A percentile compares a stretch with the other conserved stretches of the same genome.
Evolutionary conservation across 2,113 vertebrate species (phyloP).

Genomic region (Hystrix brachyura): DNA sequence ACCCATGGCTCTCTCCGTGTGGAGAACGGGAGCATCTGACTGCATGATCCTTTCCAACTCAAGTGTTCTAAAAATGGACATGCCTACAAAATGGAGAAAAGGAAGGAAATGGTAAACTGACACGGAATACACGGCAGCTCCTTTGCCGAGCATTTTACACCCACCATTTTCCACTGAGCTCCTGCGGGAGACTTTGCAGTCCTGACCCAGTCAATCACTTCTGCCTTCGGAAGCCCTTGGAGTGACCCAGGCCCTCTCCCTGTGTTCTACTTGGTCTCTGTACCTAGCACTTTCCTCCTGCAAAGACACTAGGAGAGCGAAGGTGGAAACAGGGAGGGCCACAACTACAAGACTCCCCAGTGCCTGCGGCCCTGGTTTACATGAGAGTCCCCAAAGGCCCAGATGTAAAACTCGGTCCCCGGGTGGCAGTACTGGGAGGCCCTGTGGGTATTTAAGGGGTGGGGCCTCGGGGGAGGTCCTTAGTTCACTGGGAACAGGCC

Average conservation of each 20-base stretch:
- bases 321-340: not conserved
- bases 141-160: not conserved
- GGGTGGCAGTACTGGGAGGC: not conserved
- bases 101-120: not conserved
- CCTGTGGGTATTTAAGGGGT: not conserved
- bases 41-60: not conserved
- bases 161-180: not conserved
- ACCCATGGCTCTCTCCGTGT: not conserved
- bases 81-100: not conserved
- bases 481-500: not conserved
- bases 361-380: not conserved
- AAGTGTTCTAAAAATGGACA: not conserved
- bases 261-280: not conserved
- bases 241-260: not conserved
- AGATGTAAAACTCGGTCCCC: not conserved
- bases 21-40: slow-evolving; percentile 1
- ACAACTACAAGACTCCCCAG: not conserved
- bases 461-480: not conserved
- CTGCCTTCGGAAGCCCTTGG: not conserved
- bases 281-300: not conserved
- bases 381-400: not conserved
- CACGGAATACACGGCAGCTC: accelerated
- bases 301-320: not conserved
- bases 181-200: not conserved
- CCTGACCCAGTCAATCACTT: too few species aligned